Conservation (phyloP, 2,888 invertebrate species). For the Lochmaea capreae region DNA sequence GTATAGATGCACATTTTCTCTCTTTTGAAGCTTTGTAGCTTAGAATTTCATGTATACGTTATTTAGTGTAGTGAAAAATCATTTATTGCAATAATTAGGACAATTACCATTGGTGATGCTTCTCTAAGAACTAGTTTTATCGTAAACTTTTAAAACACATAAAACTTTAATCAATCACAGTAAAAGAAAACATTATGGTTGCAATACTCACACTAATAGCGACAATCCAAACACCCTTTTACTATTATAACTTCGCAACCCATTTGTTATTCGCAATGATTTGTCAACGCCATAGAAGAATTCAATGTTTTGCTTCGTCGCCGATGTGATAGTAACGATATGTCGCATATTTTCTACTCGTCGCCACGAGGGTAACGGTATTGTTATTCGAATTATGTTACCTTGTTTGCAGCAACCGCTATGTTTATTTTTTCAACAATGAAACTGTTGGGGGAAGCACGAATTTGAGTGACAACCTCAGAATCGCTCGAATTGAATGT, state of each 20-base stretch:
- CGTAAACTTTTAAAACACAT: neutral
- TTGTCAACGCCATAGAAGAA: slow-evolving; percentile 64
- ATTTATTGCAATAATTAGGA: too few relatives aligned
- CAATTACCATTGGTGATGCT: too few relatives aligned
- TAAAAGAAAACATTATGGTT: neutral
- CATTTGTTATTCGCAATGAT: slow-evolving; percentile 57
- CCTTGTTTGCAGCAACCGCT: neutral
- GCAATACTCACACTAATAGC: neutral
- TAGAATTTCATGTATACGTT: too few relatives aligned
- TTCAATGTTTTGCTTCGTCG: slow-evolving; percentile 56
- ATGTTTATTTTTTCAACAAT: slow-evolving; percentile 32
- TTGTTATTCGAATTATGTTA: neutral
- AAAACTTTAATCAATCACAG: neutral
- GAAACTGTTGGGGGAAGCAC: slow-evolving; percentile 7
- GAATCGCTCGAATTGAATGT: slow-evolving; percentile 13
- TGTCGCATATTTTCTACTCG: neutral
- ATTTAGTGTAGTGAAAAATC: too few relatives aligned
- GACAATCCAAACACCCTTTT: neutral
- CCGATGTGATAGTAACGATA: slow-evolving; percentile 12
- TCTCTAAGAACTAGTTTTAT: neutral
- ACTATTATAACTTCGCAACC: neutral
- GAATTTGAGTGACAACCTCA: slow-evolving; percentile 11
- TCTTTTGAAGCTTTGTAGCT: too few relatives aligned
- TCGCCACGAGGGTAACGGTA: neutral
- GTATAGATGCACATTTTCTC: too few relatives aligned